Base-by-base conservation (phyloP, 2,888 invertebrate species). In the Tortricodes alternella region DNA sequence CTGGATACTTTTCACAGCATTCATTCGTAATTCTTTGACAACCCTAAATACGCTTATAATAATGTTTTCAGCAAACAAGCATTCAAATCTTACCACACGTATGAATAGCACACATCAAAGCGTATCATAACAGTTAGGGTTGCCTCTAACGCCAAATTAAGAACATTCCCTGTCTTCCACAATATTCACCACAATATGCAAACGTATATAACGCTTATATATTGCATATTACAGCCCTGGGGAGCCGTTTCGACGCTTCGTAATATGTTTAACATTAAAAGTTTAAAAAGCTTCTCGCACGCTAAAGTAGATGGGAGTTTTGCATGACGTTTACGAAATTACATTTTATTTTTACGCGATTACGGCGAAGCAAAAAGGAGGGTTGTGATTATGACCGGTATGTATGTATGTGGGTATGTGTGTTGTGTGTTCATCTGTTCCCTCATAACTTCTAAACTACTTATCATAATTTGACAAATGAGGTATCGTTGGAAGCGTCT, bases 131-230 rank as follows among this genome's bases (percentile, higher is more conserved):
- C 44, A 9, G 16, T 44, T 11, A 44, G 44, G 44, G 44, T 44
- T 44, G 29, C 29, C 44, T 11, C 44, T 44, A 44, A 44, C 24
- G 44, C 18, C 15, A 29, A 44, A 44, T 44, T 18, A 44, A 44
- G 44, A 44, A 16, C 29, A 44, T 44, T 29, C 29, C 18, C 44
- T 23, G 18, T 39, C 16, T 27, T 24, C 43, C 27, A 27, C 43
- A 27, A 27, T 27, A 43, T 43, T n/a, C 43, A 1, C 9, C 18
- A 8, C 27, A 44, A 44, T 44, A 44, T 44, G 44, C 44, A 27
- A 44, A 44, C 29, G 18, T 44, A 29, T 18, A 43, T n/a, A n/a
- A n/a, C n/a, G n/a, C n/a, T n/a, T n/a, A n/a, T 44, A 44, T 44
- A 27, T 29, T 44, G 15, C 43, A 11, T 18, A 29, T 18, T 27